phyloP scores from a whole-genome alignment of 2,797 vertebrate genomes.

The Holocentrus rufus region DNA sequence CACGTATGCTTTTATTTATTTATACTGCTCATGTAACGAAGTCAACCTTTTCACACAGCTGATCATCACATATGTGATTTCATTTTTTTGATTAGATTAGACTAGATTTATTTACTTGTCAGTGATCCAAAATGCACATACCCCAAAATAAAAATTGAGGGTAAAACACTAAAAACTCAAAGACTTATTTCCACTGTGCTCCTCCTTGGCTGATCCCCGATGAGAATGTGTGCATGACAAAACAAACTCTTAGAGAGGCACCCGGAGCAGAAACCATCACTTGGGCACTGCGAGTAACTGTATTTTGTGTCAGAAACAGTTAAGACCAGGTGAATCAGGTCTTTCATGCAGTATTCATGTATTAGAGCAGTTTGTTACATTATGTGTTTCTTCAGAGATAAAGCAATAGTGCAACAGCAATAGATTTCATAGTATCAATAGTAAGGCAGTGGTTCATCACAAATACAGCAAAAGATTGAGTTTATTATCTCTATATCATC shows the following conservation, averaged over 20 bases:
- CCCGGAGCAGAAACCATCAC: slow-evolving; percentile 1
- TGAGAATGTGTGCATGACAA: not conserved
- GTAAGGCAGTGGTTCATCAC: not conserved
- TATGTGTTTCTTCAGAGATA: not conserved
- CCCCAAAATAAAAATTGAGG: too few relatives aligned
- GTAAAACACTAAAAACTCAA: too few relatives aligned
- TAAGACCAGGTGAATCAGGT: not conserved
- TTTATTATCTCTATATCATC: too few relatives aligned
- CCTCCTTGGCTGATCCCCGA: not conserved
- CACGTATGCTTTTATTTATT: too few relatives aligned
- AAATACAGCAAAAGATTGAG: too few relatives aligned
- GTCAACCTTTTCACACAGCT: not conserved
- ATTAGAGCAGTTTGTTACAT: too few relatives aligned
- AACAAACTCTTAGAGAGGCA: not conserved
- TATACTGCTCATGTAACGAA: too few relatives aligned
- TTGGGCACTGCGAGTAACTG: not conserved
- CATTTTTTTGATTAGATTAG: too few relatives aligned
- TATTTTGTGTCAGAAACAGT: not conserved
- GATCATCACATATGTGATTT: not conserved
- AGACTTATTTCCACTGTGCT: too few relatives aligned
- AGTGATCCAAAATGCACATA: too few relatives aligned
- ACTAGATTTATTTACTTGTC: too few relatives aligned
- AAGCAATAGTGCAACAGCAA: not conserved
- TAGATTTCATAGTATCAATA: not conserved
- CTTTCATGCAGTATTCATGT: not conserved